Conservation (phyloP, 2,113 vertebrate genomes). For the Ciconia stormi region DNA sequence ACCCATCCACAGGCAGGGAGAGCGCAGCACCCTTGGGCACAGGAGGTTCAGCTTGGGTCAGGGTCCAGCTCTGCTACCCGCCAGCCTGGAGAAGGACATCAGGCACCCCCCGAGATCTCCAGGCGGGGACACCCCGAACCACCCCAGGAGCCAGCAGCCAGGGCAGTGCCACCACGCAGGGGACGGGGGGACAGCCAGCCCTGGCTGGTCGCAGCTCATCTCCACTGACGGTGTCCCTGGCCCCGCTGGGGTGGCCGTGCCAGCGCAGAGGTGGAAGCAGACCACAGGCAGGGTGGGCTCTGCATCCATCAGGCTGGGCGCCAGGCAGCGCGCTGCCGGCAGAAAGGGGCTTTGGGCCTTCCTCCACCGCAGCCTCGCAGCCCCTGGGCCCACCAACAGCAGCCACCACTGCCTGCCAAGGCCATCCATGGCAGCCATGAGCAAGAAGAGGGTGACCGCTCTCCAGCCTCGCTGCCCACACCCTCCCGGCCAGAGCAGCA, state of each 20-base stretch:
- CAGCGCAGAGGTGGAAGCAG: neutral
- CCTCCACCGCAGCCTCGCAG: neutral
- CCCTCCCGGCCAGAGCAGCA: neutral
- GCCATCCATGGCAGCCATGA: neutral
- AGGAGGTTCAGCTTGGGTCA: neutral
- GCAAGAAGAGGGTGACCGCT: neutral
- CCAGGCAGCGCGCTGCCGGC: neutral
- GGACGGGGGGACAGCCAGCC: neutral
- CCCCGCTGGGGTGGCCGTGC: neutral
- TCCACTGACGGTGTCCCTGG: neutral
- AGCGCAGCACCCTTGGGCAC: neutral
- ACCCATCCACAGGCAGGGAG: neutral
- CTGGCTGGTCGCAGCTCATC: neutral
- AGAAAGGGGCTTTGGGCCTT: neutral
- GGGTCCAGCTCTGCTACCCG: neutral
- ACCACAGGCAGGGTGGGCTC: neutral
- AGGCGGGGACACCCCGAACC: neutral
- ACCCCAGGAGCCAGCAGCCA: neutral
- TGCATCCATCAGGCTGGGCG: neutral
- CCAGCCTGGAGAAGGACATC: neutral
- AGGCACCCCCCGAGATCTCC: neutral
- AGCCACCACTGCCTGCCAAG: fast-evolving
- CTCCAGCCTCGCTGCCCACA: neutral
- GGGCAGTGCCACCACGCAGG: fast-evolving
- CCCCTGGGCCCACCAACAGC: neutral